A percentile compares a stretch with the other conserved stretches of the same genome.
phyloP scores from a whole-genome alignment of 2,113 vertebrate species.

The Bos javanicus region DNA sequence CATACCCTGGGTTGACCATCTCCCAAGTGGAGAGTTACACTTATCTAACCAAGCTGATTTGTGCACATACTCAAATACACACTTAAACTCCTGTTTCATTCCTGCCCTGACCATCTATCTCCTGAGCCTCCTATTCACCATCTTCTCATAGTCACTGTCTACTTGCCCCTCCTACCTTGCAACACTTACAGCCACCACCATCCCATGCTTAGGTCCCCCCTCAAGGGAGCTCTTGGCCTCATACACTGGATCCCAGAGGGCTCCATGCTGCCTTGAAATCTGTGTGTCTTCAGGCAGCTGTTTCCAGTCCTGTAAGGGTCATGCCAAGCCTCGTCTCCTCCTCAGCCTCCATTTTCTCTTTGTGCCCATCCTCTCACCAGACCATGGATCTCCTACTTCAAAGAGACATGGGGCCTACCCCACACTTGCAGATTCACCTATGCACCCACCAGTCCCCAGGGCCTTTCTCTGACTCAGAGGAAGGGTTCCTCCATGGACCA shows the following conservation, averaged over 20 bases:
- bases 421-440: not conserved
- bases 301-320: not conserved
- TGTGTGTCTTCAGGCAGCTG: not conserved
- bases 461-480: not conserved
- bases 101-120: not conserved
- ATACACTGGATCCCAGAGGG: not conserved
- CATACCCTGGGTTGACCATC: too few relatives aligned
- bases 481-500: not conserved
- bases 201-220: rapidly evolving
- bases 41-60: not conserved
- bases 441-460: not conserved
- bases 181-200: too few relatives aligned
- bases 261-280: not conserved
- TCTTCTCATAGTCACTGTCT: not conserved
- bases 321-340: not conserved
- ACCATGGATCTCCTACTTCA: not conserved
- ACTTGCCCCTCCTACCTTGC: not conserved
- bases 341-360: not conserved
- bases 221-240: not conserved
- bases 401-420: not conserved
- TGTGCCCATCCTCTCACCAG: not conserved
- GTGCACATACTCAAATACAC: rapidly evolving
- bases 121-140: not conserved
- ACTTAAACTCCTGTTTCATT: not conserved
- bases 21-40: not conserved